Percentiles rank a stretch among this genome's conserved stretches.
These are phyloP conservation scores for Gadus macrocephalus DNA, from an alignment of 2,113 vertebrate species.

Conservation along the genomic window DNA sequence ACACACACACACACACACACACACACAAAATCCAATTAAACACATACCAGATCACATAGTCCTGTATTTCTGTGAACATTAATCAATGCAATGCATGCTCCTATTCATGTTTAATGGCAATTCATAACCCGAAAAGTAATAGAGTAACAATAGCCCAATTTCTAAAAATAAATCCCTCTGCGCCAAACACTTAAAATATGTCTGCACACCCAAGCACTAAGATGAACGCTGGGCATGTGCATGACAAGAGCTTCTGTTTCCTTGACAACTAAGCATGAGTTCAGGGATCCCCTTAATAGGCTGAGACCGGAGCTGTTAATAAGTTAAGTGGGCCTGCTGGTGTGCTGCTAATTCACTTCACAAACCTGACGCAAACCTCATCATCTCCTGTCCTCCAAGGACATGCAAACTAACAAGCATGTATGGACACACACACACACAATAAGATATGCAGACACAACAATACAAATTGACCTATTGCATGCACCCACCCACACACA, in stretches of 20 bases:
- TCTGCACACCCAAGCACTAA: too few relatives aligned
- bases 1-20: too few relatives aligned
- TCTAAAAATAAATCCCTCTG: too few relatives aligned
- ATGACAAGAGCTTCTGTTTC: background rate
- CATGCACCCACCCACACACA: constrained; percentile 1
- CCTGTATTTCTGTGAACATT: too few relatives aligned
- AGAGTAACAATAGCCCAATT: too few relatives aligned
- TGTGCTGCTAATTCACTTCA: background rate
- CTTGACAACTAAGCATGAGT: background rate
- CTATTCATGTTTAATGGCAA: too few relatives aligned
- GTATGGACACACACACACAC: background rate
- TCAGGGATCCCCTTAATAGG: background rate
- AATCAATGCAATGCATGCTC: too few relatives aligned
- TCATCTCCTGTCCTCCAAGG: background rate
- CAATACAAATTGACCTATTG: constrained; percentile 1
- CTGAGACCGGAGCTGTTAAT: background rate
- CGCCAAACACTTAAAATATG: too few relatives aligned
- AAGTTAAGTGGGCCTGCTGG: background rate
- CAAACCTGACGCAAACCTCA: background rate
- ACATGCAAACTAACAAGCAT: constrained; percentile 12
- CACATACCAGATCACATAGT: too few relatives aligned
- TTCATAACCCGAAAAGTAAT: too few relatives aligned
- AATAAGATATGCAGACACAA: constrained; percentile 11
- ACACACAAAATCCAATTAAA: too few relatives aligned
- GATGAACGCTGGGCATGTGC: background rate